Percentiles rank a stretch among this genome's conserved stretches.
These are phyloP conservation scores for Paralvinella palmiformis DNA, from an alignment of 1,140 invertebrate species.

Conservation along the genomic window DNA sequence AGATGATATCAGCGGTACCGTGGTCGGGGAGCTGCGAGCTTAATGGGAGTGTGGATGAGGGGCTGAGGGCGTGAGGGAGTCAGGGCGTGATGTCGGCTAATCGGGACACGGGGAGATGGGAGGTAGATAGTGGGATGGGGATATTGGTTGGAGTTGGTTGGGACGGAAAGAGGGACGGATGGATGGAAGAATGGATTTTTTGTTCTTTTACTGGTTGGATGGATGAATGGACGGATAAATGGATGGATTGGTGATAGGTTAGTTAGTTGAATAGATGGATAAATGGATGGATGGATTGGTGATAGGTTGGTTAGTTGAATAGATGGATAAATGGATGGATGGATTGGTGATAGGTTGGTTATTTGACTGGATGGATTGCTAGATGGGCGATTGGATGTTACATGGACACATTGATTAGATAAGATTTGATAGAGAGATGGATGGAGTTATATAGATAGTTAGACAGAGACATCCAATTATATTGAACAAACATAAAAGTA, in stretches of 20 bases:
- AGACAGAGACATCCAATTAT: neutral
- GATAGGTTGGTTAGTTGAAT: neutral
- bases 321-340: neutral
- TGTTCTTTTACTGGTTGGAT: neutral
- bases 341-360: neutral
- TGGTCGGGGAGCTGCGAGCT: neutral
- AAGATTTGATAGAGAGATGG: neutral
- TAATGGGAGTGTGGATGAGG: neutral
- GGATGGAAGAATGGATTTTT: neutral
- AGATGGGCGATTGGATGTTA: neutral
- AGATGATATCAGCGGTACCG: neutral
- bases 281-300: neutral
- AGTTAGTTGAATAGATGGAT: neutral
- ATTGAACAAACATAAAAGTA: neutral
- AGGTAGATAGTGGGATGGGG: neutral
- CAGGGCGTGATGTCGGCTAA: neutral
- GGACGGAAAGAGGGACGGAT: neutral
- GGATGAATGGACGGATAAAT: neutral
- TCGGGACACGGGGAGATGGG: neutral
- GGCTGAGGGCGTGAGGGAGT: neutral
- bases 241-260: neutral
- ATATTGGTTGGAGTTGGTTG: neutral
- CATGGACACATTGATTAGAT: neutral
- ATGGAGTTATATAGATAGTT: neutral
- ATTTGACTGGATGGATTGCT: neutral